Percentiles rank a stretch among this genome's conserved stretches.
Conservation (phyloP, 2,888 invertebrate genomes). For the Helleia helle region DNA sequence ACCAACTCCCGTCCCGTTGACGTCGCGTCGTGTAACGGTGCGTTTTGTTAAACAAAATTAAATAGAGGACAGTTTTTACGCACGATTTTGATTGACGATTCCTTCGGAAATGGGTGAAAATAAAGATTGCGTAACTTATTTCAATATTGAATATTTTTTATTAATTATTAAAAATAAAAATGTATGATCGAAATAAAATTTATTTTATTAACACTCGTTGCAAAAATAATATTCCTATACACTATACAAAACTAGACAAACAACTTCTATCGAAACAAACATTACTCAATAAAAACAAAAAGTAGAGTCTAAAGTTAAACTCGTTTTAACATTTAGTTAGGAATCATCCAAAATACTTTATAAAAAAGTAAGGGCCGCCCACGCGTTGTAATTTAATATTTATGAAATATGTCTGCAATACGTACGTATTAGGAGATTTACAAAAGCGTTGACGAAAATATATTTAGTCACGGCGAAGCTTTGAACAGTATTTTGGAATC, state of each 20-base stretch:
- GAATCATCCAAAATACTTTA: constrained; percentile 6
- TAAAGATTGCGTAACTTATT: too few species aligned
- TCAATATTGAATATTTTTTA: too few species aligned
- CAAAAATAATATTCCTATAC: too few species aligned
- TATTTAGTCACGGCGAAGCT: not conserved
- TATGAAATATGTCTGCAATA: constrained; percentile 4
- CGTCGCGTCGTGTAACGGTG: constrained; percentile 34
- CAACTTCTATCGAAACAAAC: not conserved
- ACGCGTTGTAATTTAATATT: not conserved
- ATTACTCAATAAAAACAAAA: not conserved
- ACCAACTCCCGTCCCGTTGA: constrained; percentile 17
- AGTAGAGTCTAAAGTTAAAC: not conserved
- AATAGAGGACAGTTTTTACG: constrained; percentile 25
- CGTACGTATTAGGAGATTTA: not conserved
- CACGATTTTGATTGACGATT: too few species aligned
- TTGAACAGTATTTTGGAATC: constrained; percentile 32
- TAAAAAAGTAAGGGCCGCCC: constrained; percentile 2
- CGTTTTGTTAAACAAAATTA: constrained; percentile 42
- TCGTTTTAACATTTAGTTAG: not conserved
- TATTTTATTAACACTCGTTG: too few species aligned
- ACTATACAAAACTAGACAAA: too few species aligned
- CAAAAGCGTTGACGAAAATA: constrained; percentile 3
- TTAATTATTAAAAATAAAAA: too few species aligned
- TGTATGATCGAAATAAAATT: too few species aligned
- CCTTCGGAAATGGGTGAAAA: too few species aligned